These are phyloP conservation scores for Myripristis murdjan DNA, from an alignment of 2,797 vertebrate genomes.

Conservation along the genomic window DNA sequence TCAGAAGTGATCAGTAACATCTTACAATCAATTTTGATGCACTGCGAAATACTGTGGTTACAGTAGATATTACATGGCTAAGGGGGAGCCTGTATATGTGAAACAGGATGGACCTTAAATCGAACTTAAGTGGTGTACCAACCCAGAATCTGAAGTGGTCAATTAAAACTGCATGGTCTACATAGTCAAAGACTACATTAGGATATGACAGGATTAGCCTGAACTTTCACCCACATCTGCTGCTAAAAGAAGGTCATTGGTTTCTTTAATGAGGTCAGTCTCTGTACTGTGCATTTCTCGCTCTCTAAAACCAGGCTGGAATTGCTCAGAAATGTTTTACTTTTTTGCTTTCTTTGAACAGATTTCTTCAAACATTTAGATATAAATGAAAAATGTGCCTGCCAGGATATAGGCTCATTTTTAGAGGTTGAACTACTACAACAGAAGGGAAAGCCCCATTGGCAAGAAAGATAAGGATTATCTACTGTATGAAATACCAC, in stretches of 20 bases:
- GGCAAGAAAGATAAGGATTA: background rate
- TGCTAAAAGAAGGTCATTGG: conserved; percentile 27
- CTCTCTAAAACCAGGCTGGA: too few species aligned
- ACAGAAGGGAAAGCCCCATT: background rate
- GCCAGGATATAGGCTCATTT: background rate
- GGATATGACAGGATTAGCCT: conserved; percentile 31
- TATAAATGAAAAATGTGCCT: background rate
- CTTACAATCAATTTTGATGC: too few species aligned
- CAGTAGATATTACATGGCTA: background rate
- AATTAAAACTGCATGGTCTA: conserved; percentile 29
- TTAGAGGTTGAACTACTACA: too few species aligned
- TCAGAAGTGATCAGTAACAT: too few species aligned
- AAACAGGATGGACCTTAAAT: conserved; percentile 25
- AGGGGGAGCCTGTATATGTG: conserved; percentile 4
- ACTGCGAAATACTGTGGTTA: conserved; percentile 1
- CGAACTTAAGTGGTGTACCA: background rate
- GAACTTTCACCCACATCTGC: conserved; percentile 23
- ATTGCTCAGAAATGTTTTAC: conserved; percentile 1
- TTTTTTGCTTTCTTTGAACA: conserved; percentile 1
- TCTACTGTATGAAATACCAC: too few species aligned
- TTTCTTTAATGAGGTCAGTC: conserved; percentile 37
- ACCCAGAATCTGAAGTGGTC: conserved; percentile 32
- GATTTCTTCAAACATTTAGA: conserved; percentile 8
- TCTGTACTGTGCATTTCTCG: conserved; percentile 8
- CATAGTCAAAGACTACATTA: conserved; percentile 12